Base-by-base conservation (phyloP, 2,797 vertebrate species). In the Gymnoscopelus braueri region DNA sequence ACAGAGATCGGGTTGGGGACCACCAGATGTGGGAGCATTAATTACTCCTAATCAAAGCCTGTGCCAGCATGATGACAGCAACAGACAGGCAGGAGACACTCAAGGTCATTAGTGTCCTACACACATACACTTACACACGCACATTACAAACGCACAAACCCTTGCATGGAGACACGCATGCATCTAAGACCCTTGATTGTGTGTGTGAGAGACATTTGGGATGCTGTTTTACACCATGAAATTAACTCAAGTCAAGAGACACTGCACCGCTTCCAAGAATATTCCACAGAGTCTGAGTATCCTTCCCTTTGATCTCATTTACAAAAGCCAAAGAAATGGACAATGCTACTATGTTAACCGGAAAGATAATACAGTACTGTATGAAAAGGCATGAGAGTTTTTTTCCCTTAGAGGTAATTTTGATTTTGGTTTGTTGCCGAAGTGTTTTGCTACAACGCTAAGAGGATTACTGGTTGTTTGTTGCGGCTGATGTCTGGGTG, bases 391-490 rank as follows among this genome's bases (percentile, higher is more conserved):
- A 71, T 26, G 58, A 81, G 76, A 79, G 78, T 79, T 68, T 72
- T 83, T 79, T 65, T 83, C 54, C 67, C 67, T 80, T 63, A 67
- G 62, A 57, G 85, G 85, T 89, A 86, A 88, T 80, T 73, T 74
- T 74, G 72, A 79, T 78, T 70, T 32, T 67, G 67, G 73, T 84
- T 57, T 80, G 66, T 72, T 69, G 74, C 81, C 75, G 75, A 74
- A 76, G 79, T 89, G 82, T 87, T 89, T 89, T 72, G 86, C 75
- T 82, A 47, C 80, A 77, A 86, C 84, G 77, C 75, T 93, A 93
- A 94, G 89, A 92, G 93, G 93, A 94, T 95, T 94, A 93, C 82
- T 75, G 84, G 80, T 86, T 89, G 89, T 90, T 91, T 92, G 90
- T 89, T 87, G 88, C 70, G 71, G 79, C 69, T 72, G 74, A 56